Base-by-base conservation (phyloP, 64 coral and sea anemone genomes). In the Trachythela sp. region DNA sequence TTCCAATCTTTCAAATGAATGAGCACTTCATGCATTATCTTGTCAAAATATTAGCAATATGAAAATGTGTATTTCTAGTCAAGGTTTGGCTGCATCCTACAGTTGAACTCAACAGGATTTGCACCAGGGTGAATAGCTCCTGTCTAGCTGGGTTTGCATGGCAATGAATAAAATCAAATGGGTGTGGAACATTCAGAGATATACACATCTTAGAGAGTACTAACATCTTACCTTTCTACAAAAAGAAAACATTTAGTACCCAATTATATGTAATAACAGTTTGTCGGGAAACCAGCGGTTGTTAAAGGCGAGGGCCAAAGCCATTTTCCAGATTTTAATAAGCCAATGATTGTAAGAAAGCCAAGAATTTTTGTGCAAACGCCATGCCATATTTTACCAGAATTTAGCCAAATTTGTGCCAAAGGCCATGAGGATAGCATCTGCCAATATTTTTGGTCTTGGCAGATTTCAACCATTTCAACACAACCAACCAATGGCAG, bases 161-260 rank as follows among this genome's bases (percentile, higher is more conserved):
- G 42, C 42, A 6, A 6, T 45, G 42, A 11, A 6, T 6, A 45
- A 4, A 11, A 45, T 45, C 11, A 11, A 45, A 45, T 45, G 4
- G 42, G 4, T 45, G 42, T 45, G 4, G 42, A 45, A 45, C 42
- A 45, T 6, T 45, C 42, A 45, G 42, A 45, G 42, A 45, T 45
- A 45, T 6, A 45, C n/a, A n/a, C n/a, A n/a, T n/a, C n/a, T n/a
- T n/a, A n/a, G n/a, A n/a, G n/a, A n/a, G n/a, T n/a, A n/a, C n/a
- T n/a, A n/a, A 24, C 26, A 64, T 18, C 56, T 64, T 64, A 64
- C 56, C 56, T 64, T 64, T 20, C 56, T 64, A 64, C 56, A 64
- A 64, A 64, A 64, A 64, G 56, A 64, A 64, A 64, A 27, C 56
- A 64, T 64, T 64, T 64, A 64, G 56, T 64, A 26, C 56, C 42